Evolutionary conservation across 92 coral and sea anemone genomes (phyloP).

Genomic region (Metridium senile): DNA sequence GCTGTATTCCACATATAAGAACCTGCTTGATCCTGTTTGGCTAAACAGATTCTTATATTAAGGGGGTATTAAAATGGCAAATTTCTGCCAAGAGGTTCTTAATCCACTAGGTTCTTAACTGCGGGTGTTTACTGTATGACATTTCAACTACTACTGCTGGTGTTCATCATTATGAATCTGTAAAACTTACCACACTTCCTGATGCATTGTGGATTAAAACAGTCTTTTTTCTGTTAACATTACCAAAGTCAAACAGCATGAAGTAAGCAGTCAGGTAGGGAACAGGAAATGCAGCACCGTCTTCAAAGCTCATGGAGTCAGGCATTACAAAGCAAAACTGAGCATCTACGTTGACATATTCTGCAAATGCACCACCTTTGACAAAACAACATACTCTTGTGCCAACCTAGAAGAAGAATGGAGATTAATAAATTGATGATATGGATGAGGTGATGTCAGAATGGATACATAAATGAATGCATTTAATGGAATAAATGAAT

Average conservation of each 20-base stretch:
- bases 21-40: too few relatives aligned
- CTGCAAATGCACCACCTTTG: slow-evolving; percentile 73
- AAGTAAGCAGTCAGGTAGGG: slow-evolving; percentile 86
- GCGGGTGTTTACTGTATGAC: too few relatives aligned
- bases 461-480: too few relatives aligned
- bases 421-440: too few relatives aligned
- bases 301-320: slow-evolving; percentile 92
- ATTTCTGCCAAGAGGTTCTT: too few relatives aligned
- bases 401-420: slow-evolving; percentile 78
- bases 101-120: too few relatives aligned
- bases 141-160: too few relatives aligned
- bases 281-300: slow-evolving; percentile 86
- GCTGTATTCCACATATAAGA: too few relatives aligned
- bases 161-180: neutral
- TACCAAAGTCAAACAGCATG: slow-evolving; percentile 80
- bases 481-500: too few relatives aligned
- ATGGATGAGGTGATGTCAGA: too few relatives aligned
- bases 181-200: slow-evolving; percentile 92
- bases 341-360: slow-evolving; percentile 64
- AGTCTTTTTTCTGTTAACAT: slow-evolving; percentile 72
- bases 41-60: too few relatives aligned
- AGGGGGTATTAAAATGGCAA: too few relatives aligned
- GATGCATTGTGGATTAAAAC: slow-evolving; percentile 97
- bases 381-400: slow-evolving; percentile 70
- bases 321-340: slow-evolving; percentile 65